Evolutionary conservation across 1,140 invertebrate species (phyloP), one percentile per base, ranked within the genome.

Genomic region (Tribolium castaneum): DNA sequence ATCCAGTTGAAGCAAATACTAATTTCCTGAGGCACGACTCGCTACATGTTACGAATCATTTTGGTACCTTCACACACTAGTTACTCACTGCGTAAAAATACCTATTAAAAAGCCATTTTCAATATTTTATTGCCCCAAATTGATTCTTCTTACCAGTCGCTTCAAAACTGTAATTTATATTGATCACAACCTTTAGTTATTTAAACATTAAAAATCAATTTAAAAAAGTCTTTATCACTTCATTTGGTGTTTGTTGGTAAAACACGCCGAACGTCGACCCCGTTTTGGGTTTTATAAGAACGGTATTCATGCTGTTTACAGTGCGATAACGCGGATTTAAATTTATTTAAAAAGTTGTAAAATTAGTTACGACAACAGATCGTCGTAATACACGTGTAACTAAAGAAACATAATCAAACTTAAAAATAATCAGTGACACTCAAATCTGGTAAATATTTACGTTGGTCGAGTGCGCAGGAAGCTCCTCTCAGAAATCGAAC

Each of bases 141-240:
- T 52, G 71, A 73, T 73, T 73, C 30, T 12, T 73, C 45, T 51
- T 22, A 39, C 22, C 25, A 62, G 6, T 62, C 56, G 56, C 22
- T 35, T 62, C n/a, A 73, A 25, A 73, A 30, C 51, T 49, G 39
- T 52, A 73, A 50, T 72, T 72, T 50, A 52, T 73, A 73, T 66
- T 35, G 59, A 66, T 66, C 30, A 52, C 13, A 54, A 72, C 70
- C 70, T 73, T 73, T 54, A 73, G 71, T 73, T 73, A 73, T 73
- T 73, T 73, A 54, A 73, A 73, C 71, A 73, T 73, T 73, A 73
- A 73, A 73, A 73, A 73, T 54, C 71, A 35, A 73, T 73, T 72
- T 73, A 52, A 73, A 54, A 54, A 73, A 73, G 51, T 52, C 49
- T 34, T 73, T 73, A 73, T 73, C 71, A 54, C 52, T 73, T 73